Evolutionary conservation across 2,113 vertebrate genomes (phyloP), one percentile per base, ranked within the genome.

Genomic region (Parus major): DNA sequence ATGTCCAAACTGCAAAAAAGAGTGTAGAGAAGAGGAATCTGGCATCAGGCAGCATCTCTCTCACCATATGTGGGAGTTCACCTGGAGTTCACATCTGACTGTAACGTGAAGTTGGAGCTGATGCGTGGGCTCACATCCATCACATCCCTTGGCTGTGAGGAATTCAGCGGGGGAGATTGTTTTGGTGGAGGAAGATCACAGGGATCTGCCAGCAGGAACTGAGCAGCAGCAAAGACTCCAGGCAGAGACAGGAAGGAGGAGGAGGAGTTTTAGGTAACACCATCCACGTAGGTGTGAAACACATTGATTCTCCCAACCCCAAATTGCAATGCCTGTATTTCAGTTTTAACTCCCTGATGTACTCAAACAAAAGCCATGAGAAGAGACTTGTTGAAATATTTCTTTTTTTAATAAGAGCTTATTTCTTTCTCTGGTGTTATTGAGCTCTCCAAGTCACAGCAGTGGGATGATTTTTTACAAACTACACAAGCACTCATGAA

Each of bases 131-230:
- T 93, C 76, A 17, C 27, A 88, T 81, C 85, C 90, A 90, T 73
- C 93, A 73, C 25, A 1, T 81, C 80, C 52, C 84, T 70, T 59
- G 80, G 92, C 86, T 92, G 72, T 18, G 47, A 88, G 68, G 86
- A 91, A 88, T 91, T 69, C 65, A 75, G 88, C 53, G 69, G 86
- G 91, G 94, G 95, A 91, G 91, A 52, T 92, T 31, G 12, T 96
- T 95, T 93, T 93, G 83, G 33, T 88, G 92, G 83, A 78, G 92
- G 88, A 96, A 94, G 92, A 96, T 95, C 96, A 92, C 86, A 95
- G 88, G 84, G 91, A 93, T 91, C 56, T 5, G 49, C 77, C 52
- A 73, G 91, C 94, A 91, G 94, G 60, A 95, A 86, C 77, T 95
- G 95, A 96, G 88, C 96, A 96, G 92, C 92, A 75, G 86, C 31